Evolutionary conservation across 2,888 invertebrate species (phyloP).

Genomic region (Melanchra persicariae): DNA sequence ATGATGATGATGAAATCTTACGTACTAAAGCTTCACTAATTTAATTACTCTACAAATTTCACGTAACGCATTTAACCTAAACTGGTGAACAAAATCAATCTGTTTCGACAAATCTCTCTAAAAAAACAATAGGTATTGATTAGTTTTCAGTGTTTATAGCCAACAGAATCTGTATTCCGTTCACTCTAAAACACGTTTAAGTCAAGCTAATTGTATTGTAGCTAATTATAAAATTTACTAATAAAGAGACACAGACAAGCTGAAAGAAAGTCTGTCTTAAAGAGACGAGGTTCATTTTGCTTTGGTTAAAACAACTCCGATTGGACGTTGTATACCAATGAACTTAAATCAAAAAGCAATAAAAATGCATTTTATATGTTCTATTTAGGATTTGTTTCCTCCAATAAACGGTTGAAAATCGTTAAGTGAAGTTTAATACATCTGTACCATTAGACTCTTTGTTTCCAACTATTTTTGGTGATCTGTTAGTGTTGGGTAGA

Average conservation of each 20-base stretch:
- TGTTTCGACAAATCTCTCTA: slow-evolving; percentile 4
- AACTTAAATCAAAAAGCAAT: slow-evolving; percentile 85
- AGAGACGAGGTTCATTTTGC: neutral
- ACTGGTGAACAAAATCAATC: neutral
- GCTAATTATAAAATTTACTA: slow-evolving; percentile 61
- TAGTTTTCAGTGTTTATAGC: slow-evolving; percentile 41
- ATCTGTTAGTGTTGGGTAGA: slow-evolving; percentile 55
- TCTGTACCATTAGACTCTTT: slow-evolving; percentile 56
- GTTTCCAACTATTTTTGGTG: slow-evolving; percentile 58
- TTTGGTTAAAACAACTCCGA: neutral
- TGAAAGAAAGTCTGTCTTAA: neutral
- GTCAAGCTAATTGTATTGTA: slow-evolving; percentile 68
- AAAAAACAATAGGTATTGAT: slow-evolving; percentile 44
- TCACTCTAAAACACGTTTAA: slow-evolving; percentile 55
- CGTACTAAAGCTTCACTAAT: neutral
- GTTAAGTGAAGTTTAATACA: slow-evolving; percentile 73
- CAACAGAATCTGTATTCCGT: slow-evolving; percentile 42
- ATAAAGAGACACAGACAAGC: neutral
- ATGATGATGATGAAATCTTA: neutral
- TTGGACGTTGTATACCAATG: slow-evolving; percentile 72
- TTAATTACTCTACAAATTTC: slow-evolving; percentile 15
- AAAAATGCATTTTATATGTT: slow-evolving; percentile 83
- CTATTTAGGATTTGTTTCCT: slow-evolving; percentile 84
- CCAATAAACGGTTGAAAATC: slow-evolving; percentile 80
- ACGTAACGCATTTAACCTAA: neutral